A percentile compares a stretch with the other conserved stretches of the same genome.
Evolutionary conservation across 2,888 invertebrate species (phyloP).

Genomic region (Cheilosia pagana): DNA sequence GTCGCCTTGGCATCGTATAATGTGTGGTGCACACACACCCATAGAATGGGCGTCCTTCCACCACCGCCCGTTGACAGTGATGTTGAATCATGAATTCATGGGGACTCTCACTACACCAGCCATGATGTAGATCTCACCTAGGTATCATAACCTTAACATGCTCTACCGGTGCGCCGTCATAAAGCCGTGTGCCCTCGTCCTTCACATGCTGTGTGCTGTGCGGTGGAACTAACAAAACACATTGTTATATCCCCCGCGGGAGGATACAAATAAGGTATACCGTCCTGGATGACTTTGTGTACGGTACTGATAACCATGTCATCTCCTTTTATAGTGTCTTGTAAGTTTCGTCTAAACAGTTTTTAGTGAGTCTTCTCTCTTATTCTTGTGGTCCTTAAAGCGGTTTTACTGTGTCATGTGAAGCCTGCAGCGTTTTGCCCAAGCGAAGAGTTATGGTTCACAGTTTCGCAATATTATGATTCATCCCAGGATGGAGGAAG

Average conservation of each 20-base stretch:
- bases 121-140: constrained; percentile 73
- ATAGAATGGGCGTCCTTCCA: neutral
- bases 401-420: constrained; percentile 57
- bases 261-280: constrained; percentile 68
- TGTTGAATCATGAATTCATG: constrained; percentile 71
- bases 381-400: constrained; percentile 35
- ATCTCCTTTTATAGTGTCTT: constrained; percentile 74
- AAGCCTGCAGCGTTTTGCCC: constrained; percentile 36
- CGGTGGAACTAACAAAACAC: constrained; percentile 66
- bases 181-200: constrained; percentile 45
- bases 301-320: constrained; percentile 70
- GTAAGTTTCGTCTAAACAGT: constrained; percentile 60
- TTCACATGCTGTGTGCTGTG: constrained; percentile 30
- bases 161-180: constrained; percentile 45
- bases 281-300: constrained; percentile 55
- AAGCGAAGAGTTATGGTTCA: constrained; percentile 43
- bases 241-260: constrained; percentile 71
- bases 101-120: constrained; percentile 39
- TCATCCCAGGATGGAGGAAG: constrained; percentile 17
- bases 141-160: constrained; percentile 71
- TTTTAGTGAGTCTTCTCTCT: constrained; percentile 5
- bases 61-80: constrained; percentile 59
- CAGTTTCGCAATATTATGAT: constrained; percentile 35
- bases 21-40: constrained; percentile 13
- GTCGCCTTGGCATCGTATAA: constrained; percentile 55